A percentile compares a stretch with the other conserved stretches of the same genome.
These are phyloP conservation scores for Hydropsyche tenuis DNA, from an alignment of 1,140 invertebrate species.

Conservation along the genomic window DNA sequence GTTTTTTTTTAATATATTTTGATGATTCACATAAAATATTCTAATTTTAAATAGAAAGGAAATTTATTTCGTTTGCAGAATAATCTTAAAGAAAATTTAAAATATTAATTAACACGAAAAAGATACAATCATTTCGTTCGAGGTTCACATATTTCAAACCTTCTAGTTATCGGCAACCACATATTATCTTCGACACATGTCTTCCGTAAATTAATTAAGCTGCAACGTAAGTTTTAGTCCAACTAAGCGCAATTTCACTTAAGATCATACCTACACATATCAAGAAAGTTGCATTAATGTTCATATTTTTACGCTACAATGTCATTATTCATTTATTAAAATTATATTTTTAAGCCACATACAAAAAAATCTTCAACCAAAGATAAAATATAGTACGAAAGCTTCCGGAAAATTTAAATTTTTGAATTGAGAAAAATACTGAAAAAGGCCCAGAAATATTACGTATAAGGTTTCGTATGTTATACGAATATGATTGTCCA, in stretches of 20 bases:
- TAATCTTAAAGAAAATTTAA: not conserved
- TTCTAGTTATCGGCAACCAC: slow-evolving; percentile 8
- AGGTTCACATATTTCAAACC: slow-evolving; percentile 5
- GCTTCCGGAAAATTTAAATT: too few relatives aligned
- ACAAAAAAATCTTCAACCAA: too few relatives aligned
- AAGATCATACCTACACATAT: not conserved
- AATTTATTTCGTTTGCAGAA: not conserved
- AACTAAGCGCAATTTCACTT: slow-evolving; percentile 24
- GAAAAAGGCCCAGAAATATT: too few relatives aligned
- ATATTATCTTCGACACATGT: slow-evolving; percentile 40
- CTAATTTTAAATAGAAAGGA: too few relatives aligned
- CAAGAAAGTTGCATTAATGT: too few relatives aligned
- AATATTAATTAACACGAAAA: not conserved
- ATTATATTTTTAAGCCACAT: too few relatives aligned
- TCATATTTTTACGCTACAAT: too few relatives aligned
- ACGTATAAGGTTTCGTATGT: not conserved
- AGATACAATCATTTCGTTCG: not conserved
- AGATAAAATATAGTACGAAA: too few relatives aligned
- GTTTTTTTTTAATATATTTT: too few relatives aligned
- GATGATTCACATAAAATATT: too few relatives aligned
- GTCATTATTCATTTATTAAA: too few relatives aligned
- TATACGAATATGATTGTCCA: slow-evolving; percentile 26
- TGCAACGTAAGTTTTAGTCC: slow-evolving; percentile 10
- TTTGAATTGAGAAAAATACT: too few relatives aligned
- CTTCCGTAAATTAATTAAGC: slow-evolving; percentile 40